Conservation (phyloP, 2,888 invertebrate species). For the Parnassius mnemosyne region DNA sequence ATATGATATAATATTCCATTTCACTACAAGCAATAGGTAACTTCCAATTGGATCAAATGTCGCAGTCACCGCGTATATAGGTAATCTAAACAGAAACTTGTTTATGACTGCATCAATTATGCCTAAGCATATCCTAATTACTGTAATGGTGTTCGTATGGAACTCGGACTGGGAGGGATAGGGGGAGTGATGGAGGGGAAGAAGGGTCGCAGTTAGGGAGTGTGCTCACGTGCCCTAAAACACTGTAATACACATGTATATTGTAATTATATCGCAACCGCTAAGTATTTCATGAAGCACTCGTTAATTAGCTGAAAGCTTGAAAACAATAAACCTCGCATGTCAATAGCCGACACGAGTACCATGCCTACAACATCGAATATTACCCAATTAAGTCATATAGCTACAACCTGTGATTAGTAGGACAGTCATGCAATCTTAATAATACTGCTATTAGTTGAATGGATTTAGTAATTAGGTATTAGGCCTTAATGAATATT, state of each 20-base stretch:
- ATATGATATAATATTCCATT: conserved; percentile 25
- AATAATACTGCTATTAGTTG: not conserved
- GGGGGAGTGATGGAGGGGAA: conserved; percentile 47
- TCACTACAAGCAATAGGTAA: conserved; percentile 18
- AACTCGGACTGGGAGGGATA: conserved; percentile 47
- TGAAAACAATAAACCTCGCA: conserved; percentile 35
- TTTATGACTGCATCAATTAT: conserved; percentile 76
- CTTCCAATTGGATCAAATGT: conserved; percentile 27
- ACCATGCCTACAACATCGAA: conserved; percentile 23
- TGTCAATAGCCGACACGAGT: conserved; percentile 29
- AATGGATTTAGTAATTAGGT: not conserved
- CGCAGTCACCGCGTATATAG: conserved; percentile 12
- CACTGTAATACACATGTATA: conserved; percentile 55
- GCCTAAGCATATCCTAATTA: conserved; percentile 78
- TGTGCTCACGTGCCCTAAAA: conserved; percentile 60
- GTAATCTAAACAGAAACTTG: conserved; percentile 45
- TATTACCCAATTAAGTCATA: conserved; percentile 27
- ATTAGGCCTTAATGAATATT: too few species aligned
- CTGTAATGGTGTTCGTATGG: conserved; percentile 72
- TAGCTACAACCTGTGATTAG: conserved; percentile 20
- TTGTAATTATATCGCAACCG: conserved; percentile 48
- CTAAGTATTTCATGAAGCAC: conserved; percentile 29
- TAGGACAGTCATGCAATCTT: conserved; percentile 6
- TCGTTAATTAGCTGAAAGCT: conserved; percentile 40
- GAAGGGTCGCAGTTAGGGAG: conserved; percentile 42